A percentile compares a stretch with the other conserved stretches of the same genome.
Conservation (phyloP, 2,113 vertebrate genomes). For the Dunckerocampus dactyliophorus region DNA sequence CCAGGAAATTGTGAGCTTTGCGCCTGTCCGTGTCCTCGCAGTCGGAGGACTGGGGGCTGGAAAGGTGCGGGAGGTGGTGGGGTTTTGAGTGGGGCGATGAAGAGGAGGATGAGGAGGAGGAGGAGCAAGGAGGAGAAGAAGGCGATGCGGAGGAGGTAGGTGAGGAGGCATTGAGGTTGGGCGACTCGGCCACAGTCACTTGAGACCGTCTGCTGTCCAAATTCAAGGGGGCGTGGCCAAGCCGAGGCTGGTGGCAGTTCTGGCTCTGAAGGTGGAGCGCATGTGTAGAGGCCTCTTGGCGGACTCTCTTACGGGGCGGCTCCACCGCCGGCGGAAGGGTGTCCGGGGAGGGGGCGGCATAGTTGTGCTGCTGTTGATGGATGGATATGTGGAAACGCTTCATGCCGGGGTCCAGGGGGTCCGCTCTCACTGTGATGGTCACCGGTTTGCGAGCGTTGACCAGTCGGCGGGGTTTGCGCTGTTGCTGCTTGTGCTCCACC, state of each 20-base stretch:
- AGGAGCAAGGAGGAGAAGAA: conserved; percentile 39
- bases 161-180: conserved; percentile 40
- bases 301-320: conserved; percentile 64
- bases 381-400: conserved; percentile 95
- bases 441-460: conserved; percentile 81
- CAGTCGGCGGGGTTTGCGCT: conserved; percentile 81
- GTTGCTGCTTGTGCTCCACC: conserved; percentile 89
- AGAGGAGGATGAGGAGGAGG: conserved; percentile 32
- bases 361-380: conserved; percentile 97
- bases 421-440: conserved; percentile 85
- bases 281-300: conserved; percentile 47
- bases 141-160: conserved; percentile 45
- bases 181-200: conserved; percentile 11
- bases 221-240: conserved; percentile 49
- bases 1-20: conserved; percentile 92
- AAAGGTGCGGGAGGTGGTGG: conserved; percentile 42
- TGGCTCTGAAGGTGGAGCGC: conserved; percentile 49
- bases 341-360: conserved; percentile 86
- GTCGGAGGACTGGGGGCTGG: conserved; percentile 81
- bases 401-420: conserved; percentile 85
- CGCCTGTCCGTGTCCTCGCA: conserved; percentile 91
- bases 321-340: conserved; percentile 55
- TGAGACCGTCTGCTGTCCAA: conserved; percentile 50
- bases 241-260: conserved; percentile 52
- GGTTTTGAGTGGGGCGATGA: conserved; percentile 20